Percentiles rank a stretch among this genome's conserved stretches.
These are phyloP conservation scores for Graphium colonna DNA, from an alignment of 2,888 invertebrate species.

Conservation along the genomic window DNA sequence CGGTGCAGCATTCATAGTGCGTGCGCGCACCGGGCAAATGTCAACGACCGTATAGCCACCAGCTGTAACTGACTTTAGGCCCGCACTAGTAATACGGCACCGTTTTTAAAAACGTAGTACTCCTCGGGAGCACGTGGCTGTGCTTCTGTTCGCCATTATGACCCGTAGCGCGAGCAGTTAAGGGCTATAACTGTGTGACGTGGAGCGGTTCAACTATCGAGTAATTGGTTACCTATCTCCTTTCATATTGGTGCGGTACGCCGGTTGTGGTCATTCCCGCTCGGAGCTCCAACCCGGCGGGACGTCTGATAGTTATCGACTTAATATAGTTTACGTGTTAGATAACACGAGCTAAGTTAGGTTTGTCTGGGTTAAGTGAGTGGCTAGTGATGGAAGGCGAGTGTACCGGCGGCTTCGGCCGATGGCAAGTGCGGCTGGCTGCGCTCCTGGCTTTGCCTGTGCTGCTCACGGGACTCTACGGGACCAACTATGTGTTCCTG, in stretches of 20 bases:
- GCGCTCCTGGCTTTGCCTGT: conserved; percentile 67
- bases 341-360: background rate
- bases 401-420: conserved; percentile 58
- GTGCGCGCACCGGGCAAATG: conserved; percentile 9
- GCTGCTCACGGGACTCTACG: conserved; percentile 66
- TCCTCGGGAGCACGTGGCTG: conserved; percentile 25
- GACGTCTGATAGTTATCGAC: conserved; percentile 26
- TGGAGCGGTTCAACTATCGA: conserved; percentile 33
- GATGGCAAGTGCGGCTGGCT: conserved; percentile 68
- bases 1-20: conserved; percentile 12
- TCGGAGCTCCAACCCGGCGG: conserved; percentile 34
- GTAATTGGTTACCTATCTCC: conserved; percentile 29
- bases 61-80: conserved; percentile 9
- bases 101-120: conserved; percentile 17
- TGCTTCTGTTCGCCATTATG: conserved; percentile 18
- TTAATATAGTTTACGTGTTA: background rate
- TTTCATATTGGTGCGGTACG: conserved; percentile 19
- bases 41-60: conserved; percentile 13
- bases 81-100: conserved; percentile 15
- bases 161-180: conserved; percentile 11
- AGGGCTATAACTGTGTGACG: conserved; percentile 13
- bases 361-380: background rate
- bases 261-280: conserved; percentile 30
- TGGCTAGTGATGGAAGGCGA: conserved; percentile 39
- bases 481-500: conserved; percentile 72